Conservation (phyloP, 1,140 invertebrate species). For the Cotesia typhae region DNA sequence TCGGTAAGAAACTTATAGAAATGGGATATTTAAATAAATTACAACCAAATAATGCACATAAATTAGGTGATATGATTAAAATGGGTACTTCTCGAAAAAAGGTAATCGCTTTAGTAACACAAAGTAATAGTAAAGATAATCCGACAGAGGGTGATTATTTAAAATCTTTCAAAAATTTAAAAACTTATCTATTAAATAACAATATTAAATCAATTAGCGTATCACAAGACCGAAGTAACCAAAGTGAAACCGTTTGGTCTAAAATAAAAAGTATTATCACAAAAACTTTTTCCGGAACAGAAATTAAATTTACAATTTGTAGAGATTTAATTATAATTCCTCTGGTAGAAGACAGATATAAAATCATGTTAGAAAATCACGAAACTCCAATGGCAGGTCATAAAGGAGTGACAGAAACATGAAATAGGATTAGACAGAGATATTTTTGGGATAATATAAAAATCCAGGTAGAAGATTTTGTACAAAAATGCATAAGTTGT, state of each 20-base stretch:
- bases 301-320: conserved; percentile 31
- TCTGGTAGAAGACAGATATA: not conserved
- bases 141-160: too few species aligned
- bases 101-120: too few species aligned
- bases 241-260: not conserved
- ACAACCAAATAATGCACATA: too few species aligned
- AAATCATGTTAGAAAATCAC: conserved; percentile 26
- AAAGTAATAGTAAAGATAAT: too few species aligned
- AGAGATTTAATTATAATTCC: conserved; percentile 21
- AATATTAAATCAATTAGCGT: too few species aligned
- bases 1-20: too few species aligned
- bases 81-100: too few species aligned
- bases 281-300: conserved; percentile 1
- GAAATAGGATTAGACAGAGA: conserved; percentile 28
- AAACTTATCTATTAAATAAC: too few species aligned
- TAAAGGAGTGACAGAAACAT: conserved; percentile 38
- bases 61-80: too few species aligned
- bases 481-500: conserved; percentile 31
- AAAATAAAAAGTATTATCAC: not conserved
- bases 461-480: too few species aligned
- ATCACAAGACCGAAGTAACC: not conserved
- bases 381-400: conserved; percentile 38
- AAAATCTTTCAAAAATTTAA: too few species aligned
- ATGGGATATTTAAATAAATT: too few species aligned
- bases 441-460: conserved; percentile 39